These are phyloP conservation scores for Epinephelus malabaricus DNA, from an alignment of 2,797 vertebrate species.

Conservation along the genomic window DNA sequence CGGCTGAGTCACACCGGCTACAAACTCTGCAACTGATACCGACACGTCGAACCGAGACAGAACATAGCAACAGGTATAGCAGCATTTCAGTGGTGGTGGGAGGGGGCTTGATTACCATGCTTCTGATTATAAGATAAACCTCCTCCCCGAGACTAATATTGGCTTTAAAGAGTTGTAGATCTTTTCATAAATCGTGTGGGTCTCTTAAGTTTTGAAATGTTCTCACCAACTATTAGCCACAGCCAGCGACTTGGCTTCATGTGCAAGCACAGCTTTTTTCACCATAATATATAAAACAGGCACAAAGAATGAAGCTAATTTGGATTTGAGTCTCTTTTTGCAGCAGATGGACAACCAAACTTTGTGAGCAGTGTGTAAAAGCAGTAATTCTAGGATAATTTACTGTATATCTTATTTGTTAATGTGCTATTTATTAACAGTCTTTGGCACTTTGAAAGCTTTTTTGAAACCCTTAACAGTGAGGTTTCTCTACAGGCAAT, in stretches of 20 bases:
- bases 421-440: slow-evolving; percentile 73
- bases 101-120: slow-evolving; percentile 64
- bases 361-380: slow-evolving; percentile 50
- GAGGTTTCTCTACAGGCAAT: slow-evolving; percentile 54
- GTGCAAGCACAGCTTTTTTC: slow-evolving; percentile 65
- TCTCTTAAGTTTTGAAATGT: slow-evolving; percentile 67
- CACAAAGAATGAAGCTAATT: slow-evolving; percentile 19
- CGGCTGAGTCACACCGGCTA: slow-evolving; percentile 83
- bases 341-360: slow-evolving; percentile 46
- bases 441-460: slow-evolving; percentile 70
- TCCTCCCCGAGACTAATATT: slow-evolving; percentile 78
- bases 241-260: slow-evolving; percentile 43
- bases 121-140: slow-evolving; percentile 72
- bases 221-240: slow-evolving; percentile 49
- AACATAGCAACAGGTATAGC: slow-evolving; percentile 72
- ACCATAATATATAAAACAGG: slow-evolving; percentile 46
- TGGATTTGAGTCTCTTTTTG: slow-evolving; percentile 37
- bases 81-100: slow-evolving; percentile 65
- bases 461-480: slow-evolving; percentile 47
- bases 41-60: slow-evolving; percentile 48
- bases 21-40: slow-evolving; percentile 22
- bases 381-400: slow-evolving; percentile 60
- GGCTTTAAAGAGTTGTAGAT: slow-evolving; percentile 70
- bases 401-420: slow-evolving; percentile 70
- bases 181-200: slow-evolving; percentile 66